Evolutionary conservation across 2,888 invertebrate species (phyloP).

Genomic region (Chalcosyrphus nemorum): DNA sequence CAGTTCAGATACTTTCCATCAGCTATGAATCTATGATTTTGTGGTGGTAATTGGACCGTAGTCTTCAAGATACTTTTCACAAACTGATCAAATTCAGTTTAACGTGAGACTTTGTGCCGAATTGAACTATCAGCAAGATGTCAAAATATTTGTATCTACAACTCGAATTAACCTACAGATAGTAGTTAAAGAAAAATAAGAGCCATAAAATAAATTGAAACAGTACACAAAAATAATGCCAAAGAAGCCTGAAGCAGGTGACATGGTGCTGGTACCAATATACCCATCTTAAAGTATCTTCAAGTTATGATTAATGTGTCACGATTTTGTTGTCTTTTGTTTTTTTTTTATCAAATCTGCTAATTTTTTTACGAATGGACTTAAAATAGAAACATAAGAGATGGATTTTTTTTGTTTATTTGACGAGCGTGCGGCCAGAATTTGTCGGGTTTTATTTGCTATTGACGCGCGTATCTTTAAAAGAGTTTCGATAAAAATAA

Average conservation of each 20-base stretch:
- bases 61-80: neutral
- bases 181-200: too few relatives aligned
- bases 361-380: neutral
- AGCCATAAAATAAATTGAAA: neutral
- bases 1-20: neutral
- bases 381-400: slow-evolving; percentile 11
- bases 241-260: neutral
- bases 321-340: slow-evolving; percentile 4
- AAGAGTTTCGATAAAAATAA: neutral
- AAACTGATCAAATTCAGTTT: neutral
- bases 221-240: neutral
- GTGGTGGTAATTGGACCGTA: neutral
- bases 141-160: neutral
- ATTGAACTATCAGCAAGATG: neutral
- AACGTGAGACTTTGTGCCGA: slow-evolving; percentile 7
- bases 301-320: neutral
- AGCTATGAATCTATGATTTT: neutral
- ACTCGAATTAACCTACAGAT: neutral
- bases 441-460: slow-evolving; percentile 22
- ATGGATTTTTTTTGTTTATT: slow-evolving; percentile 3
- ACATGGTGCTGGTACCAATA: neutral
- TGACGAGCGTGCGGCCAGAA: slow-evolving; percentile 13
- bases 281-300: slow-evolving; percentile 1
- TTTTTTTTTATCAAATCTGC: neutral
- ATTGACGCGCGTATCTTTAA: slow-evolving; percentile 34